Evolutionary conservation across 1,140 invertebrate species (phyloP), one percentile per base, ranked within the genome.

Genomic region (Mylabris phalerata): DNA sequence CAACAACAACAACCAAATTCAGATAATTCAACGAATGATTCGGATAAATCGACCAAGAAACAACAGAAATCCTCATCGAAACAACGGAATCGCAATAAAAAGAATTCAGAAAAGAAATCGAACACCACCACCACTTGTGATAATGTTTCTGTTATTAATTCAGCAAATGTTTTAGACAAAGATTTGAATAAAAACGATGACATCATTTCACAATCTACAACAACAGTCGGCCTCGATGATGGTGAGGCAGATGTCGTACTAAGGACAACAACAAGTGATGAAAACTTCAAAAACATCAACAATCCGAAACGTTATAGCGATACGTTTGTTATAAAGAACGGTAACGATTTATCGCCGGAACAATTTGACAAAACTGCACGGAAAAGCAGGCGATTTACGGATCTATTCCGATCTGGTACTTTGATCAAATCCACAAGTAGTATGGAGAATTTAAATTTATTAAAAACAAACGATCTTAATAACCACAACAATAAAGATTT

Each of bases 271-370:
- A 40, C 47, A 24, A 25, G 25, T 10, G 39, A 13, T 41, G 46
- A 40, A 48, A 47, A 38, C 41, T 43, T 47, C 1, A 44, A 58
- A 41, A 56, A 50, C 49, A 63, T 61, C 39, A 56, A 27, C 9
- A 52, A 62, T 32, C 43, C 66, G 9, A 73, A 73, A 57, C 66
- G 72, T 43, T 73, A 71, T 61, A 73, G 72, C 59, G 72, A 73
- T 61, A 71, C 71, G 58, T 70, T 66, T 46, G 67, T 73, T 10
- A 64, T 71, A 19, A 66, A 70, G 57, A 69, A 68, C 40, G 70
- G 69, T 50, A 70, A 69, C 10, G 68, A 71, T 50, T 69, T 69
- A 40, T 51, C 64, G 10, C 27, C 27, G 3, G 59, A 62, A 27
- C 43, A 66, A 59, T 50, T 61, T 9, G 68, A 71, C 47, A 67